Evolutionary conservation across 1,140 invertebrate genomes (phyloP).

Genomic region (Brachionus sp.): DNA sequence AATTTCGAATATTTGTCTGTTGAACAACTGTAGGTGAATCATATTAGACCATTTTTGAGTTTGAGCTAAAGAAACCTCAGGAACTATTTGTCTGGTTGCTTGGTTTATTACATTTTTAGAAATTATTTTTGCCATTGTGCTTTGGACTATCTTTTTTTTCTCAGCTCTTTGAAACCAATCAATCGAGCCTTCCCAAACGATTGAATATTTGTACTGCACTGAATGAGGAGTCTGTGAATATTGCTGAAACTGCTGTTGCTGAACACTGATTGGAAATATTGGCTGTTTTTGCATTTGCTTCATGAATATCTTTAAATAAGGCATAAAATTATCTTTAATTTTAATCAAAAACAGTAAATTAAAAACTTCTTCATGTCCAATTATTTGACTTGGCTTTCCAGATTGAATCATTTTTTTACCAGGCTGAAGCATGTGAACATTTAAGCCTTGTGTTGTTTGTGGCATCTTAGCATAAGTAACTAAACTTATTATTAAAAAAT

Average conservation of each 20-base stretch:
- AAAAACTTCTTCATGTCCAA: neutral
- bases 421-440: neutral
- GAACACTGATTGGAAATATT: neutral
- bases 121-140: neutral
- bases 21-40: constrained; percentile 2
- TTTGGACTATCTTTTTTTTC: neutral
- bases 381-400: neutral
- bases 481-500: neutral
- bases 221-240: neutral
- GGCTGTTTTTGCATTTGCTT: constrained; percentile 24
- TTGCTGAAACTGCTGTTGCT: neutral
- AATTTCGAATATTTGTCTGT: constrained; percentile 29
- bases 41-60: neutral
- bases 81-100: neutral
- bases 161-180: constrained; percentile 21
- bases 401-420: neutral
- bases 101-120: neutral
- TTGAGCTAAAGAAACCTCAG: neutral
- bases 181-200: constrained; percentile 2
- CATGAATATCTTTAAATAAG: too few relatives aligned
- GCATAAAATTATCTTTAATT: too few relatives aligned
- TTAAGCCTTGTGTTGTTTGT: neutral
- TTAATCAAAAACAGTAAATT: too few relatives aligned
- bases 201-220: neutral
- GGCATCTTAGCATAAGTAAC: neutral